Percentiles rank a stretch among this genome's conserved stretches.
Evolutionary conservation across 2,888 invertebrate genomes (phyloP).

Genomic region (Drosophila maculinotata): DNA sequence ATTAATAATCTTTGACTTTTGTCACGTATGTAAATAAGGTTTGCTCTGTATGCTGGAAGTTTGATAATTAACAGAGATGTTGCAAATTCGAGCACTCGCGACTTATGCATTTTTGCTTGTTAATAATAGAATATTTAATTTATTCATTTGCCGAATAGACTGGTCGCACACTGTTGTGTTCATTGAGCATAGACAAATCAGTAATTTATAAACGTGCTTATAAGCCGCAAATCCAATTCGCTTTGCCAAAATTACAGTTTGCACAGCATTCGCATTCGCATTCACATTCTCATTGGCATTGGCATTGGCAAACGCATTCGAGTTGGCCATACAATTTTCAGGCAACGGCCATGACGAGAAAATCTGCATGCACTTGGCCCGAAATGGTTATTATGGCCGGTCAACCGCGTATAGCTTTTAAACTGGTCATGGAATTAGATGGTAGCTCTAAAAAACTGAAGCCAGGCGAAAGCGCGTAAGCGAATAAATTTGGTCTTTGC

Average conservation of each 20-base stretch:
- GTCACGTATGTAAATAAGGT: no score
- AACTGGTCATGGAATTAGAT: constrained; percentile 10
- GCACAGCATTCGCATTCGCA: constrained; percentile 35
- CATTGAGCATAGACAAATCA: constrained; percentile 57
- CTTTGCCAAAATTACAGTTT: constrained; percentile 51
- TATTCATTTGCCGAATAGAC: constrained; percentile 67
- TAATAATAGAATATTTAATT: constrained; percentile 66
- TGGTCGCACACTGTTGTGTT: constrained; percentile 8
- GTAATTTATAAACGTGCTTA: constrained; percentile 78
- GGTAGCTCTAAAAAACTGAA: constrained; percentile 36
- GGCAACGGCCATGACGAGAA: constrained; percentile 20
- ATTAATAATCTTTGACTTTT: no score
- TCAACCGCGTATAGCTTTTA: background rate
- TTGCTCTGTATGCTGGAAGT: no score
- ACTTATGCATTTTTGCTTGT: background rate
- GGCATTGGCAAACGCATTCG: no score
- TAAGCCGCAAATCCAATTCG: constrained; percentile 77
- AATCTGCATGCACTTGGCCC: constrained; percentile 25
- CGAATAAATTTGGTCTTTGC: constrained; percentile 46
- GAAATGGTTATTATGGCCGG: constrained; percentile 40
- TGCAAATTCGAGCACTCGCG: no score
- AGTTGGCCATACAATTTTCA: constrained; percentile 46
- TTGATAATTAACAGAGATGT: no score
- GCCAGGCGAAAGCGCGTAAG: constrained; percentile 57
- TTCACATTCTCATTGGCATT: no score